Percentiles rank a stretch among this genome's conserved stretches.
These are phyloP conservation scores for Halichoerus grypus DNA, from an alignment of 2,113 vertebrate genomes.

Conservation along the genomic window DNA sequence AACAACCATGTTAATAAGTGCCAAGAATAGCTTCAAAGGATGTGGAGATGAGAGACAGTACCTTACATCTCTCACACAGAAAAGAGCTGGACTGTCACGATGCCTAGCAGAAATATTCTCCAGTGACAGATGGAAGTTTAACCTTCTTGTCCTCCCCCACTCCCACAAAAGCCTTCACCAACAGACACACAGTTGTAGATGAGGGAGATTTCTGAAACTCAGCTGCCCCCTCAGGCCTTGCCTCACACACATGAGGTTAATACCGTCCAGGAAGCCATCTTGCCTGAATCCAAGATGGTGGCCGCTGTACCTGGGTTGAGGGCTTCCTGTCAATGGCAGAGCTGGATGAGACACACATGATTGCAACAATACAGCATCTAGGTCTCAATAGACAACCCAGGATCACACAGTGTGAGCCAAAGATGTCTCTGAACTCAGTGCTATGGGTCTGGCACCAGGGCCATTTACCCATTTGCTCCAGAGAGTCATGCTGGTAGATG, in stretches of 20 bases:
- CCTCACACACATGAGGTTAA: background rate
- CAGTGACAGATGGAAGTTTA: background rate
- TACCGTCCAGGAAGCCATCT: background rate
- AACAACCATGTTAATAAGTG: background rate
- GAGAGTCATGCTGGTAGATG: fast-evolving
- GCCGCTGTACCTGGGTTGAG: background rate
- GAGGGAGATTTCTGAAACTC: background rate
- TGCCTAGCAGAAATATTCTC: background rate
- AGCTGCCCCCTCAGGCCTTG: fast-evolving
- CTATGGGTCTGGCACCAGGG: background rate
- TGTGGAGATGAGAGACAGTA: background rate
- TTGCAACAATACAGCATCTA: background rate
- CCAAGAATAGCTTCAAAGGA: background rate
- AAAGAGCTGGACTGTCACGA: background rate
- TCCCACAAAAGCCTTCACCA: background rate
- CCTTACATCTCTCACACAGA: background rate
- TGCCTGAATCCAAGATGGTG: background rate
- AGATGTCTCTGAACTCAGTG: background rate
- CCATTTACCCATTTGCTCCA: fast-evolving
- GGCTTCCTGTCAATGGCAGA: background rate
- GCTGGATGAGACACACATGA: fast-evolving
- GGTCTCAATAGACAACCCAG: background rate
- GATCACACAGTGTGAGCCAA: background rate
- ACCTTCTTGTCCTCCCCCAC: background rate
- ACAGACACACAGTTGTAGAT: background rate